phyloP scores from a whole-genome alignment of 2,113 vertebrate genomes.

The Philantomba maxwellii region DNA sequence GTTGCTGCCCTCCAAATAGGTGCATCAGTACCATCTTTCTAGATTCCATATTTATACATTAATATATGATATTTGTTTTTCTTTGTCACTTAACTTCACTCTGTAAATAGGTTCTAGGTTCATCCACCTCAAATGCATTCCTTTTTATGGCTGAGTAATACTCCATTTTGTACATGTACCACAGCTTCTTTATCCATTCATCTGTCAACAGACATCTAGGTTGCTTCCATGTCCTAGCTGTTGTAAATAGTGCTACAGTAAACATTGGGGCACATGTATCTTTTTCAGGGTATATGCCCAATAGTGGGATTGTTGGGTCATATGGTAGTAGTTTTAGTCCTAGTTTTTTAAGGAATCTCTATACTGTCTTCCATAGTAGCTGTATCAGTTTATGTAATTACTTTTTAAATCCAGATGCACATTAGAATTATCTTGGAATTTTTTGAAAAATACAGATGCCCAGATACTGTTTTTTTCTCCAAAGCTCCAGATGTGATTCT shows the following conservation, averaged over 20 bases:
- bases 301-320: not conserved
- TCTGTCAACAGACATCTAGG: not conserved
- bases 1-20: not conserved
- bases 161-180: not conserved
- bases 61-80: not conserved
- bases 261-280: not conserved
- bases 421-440: not conserved
- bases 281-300: not conserved
- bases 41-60: not conserved
- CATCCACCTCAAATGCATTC: not conserved
- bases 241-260: not conserved
- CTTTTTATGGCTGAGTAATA: not conserved
- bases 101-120: not conserved
- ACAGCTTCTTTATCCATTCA: not conserved
- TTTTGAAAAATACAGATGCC: not conserved
- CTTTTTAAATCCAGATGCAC: not conserved
- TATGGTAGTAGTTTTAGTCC: not conserved
- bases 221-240: not conserved
- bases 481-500: not conserved
- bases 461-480: not conserved
- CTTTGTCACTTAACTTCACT: not conserved
- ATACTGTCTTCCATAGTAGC: not conserved
- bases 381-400: not conserved
- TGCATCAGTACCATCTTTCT: not conserved
- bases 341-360: not conserved